phyloP scores from a whole-genome alignment of 1,140 invertebrate genomes.

The Caenorhabditis brenneri region DNA sequence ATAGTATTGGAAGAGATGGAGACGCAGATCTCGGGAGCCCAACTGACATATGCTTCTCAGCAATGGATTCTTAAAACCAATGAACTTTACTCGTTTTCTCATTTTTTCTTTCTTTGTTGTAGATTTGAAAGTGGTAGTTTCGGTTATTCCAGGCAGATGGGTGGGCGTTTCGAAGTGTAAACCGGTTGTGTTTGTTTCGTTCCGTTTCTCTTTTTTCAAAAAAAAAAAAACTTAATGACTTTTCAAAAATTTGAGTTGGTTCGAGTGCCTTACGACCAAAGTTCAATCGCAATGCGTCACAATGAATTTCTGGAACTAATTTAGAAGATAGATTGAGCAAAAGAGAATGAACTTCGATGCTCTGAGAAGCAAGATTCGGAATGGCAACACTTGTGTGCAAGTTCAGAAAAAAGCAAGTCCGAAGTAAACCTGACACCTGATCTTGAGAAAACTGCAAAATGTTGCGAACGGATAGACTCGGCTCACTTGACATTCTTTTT shows the following conservation, averaged over 20 bases:
- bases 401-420: neutral
- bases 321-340: too few relatives aligned
- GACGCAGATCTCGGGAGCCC: conserved; percentile 23
- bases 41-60: conserved; percentile 15
- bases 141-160: neutral
- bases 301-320: too few relatives aligned
- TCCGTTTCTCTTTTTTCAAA: neutral
- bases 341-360: too few relatives aligned
- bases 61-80: neutral
- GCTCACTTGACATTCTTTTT: neutral
- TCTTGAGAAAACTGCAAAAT: neutral
- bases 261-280: too few relatives aligned
- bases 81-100: neutral
- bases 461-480: neutral
- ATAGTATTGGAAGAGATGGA: neutral
- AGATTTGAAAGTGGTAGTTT: neutral
- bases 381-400: neutral
- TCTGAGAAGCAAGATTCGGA: too few relatives aligned
- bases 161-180: neutral
- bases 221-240: neutral
- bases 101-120: neutral
- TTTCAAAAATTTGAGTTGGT: too few relatives aligned
- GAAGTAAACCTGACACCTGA: neutral
- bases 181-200: neutral
- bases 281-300: too few relatives aligned